Conservation (phyloP, 2,888 invertebrate species). For the Rutpela maculata region DNA sequence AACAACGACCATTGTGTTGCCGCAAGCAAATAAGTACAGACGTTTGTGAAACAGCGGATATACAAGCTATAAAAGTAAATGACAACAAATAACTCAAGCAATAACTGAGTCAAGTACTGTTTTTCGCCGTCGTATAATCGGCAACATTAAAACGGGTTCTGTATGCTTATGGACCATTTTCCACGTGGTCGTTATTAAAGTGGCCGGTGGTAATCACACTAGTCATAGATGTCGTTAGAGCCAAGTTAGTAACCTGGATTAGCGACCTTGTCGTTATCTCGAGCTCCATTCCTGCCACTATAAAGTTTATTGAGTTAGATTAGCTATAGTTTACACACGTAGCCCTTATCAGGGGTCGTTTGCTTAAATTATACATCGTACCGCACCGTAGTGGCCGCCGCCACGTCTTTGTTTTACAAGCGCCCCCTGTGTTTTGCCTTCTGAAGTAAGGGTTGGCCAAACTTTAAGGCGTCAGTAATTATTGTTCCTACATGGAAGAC, state of each 20-base stretch:
- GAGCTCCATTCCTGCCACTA: slow-evolving; percentile 74
- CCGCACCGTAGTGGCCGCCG: slow-evolving; percentile 56
- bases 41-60: slow-evolving; percentile 57
- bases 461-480: slow-evolving; percentile 67
- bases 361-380: slow-evolving; percentile 72
- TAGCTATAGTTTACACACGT: slow-evolving; percentile 75
- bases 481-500: slow-evolving; percentile 62
- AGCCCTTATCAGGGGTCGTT: slow-evolving; percentile 74
- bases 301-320: slow-evolving; percentile 75
- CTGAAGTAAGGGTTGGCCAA: slow-evolving; percentile 63
- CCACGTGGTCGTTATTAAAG: slow-evolving; percentile 49
- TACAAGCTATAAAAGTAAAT: slow-evolving; percentile 63
- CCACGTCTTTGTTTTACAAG: slow-evolving; percentile 71
- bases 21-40: slow-evolving; percentile 40
- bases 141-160: slow-evolving; percentile 30
- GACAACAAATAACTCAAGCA: slow-evolving; percentile 64
- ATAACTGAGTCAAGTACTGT: slow-evolving; percentile 57
- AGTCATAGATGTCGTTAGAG: slow-evolving; percentile 71
- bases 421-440: slow-evolving; percentile 68
- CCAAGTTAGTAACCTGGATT: slow-evolving; percentile 71
- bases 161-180: slow-evolving; percentile 28
- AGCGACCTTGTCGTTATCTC: slow-evolving; percentile 74
- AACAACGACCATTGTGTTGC: slow-evolving; percentile 53
- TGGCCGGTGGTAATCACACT: slow-evolving; percentile 61
- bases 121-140: slow-evolving; percentile 45